phyloP scores from a whole-genome alignment of 2,888 invertebrate species.

The Rhagium mordax region DNA sequence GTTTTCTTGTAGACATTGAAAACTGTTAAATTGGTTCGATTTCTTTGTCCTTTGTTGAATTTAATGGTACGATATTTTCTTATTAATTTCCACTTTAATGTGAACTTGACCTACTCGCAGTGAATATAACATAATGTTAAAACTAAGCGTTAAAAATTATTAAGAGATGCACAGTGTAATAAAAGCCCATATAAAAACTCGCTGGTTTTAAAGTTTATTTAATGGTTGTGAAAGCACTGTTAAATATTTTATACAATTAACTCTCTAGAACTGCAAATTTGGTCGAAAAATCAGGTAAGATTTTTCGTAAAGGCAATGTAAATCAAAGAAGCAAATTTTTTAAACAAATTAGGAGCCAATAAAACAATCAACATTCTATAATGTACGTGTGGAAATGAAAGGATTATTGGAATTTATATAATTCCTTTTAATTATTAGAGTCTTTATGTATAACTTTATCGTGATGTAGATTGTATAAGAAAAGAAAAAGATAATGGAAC shows the following conservation, averaged over 20 bases:
- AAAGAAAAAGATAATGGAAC: not conserved
- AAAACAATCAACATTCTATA: no score
- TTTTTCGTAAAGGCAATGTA: no score
- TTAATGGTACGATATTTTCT: not conserved
- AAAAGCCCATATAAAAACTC: no score
- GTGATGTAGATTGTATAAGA: not conserved
- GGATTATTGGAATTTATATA: not conserved
- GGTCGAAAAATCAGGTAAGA: no score
- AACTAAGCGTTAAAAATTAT: not conserved
- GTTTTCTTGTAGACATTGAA: conserved; percentile 39
- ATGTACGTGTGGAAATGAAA: not conserved
- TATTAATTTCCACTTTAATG: conserved; percentile 8
- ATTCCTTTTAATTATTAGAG: not conserved
- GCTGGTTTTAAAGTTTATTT: not conserved
- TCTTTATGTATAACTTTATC: not conserved
- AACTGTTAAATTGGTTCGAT: conserved; percentile 33
- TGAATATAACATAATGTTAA: not conserved
- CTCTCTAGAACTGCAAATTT: no score
- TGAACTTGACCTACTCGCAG: not conserved
- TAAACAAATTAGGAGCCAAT: no score
- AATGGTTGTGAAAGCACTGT: not conserved
- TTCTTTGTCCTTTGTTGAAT: conserved; percentile 36
- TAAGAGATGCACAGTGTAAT: not conserved
- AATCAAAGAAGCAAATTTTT: no score
- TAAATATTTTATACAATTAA: no score